phyloP scores from a whole-genome alignment of 2,888 invertebrate genomes.

The Ormia ochracea region DNA sequence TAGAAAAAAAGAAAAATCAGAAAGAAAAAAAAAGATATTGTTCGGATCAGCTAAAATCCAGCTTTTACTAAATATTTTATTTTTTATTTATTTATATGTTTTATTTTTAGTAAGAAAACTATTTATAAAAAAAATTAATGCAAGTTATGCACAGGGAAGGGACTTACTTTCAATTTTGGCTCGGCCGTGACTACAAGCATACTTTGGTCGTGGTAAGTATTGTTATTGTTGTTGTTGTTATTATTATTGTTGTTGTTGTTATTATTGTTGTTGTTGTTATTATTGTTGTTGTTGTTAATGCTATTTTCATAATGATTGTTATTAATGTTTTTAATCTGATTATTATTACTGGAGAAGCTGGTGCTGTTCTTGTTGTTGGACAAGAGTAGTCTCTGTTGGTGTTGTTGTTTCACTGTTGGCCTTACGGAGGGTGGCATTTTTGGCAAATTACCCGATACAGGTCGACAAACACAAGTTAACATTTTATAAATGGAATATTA shows the following conservation, averaged over 20 bases:
- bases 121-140: too few species aligned
- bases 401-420: constrained; percentile 63
- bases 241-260: constrained; percentile 50
- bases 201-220: constrained; percentile 35
- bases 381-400: constrained; percentile 10
- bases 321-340: constrained; percentile 41
- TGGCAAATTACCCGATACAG: constrained; percentile 76
- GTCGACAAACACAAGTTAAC: constrained; percentile 77
- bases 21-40: too few species aligned
- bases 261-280: constrained; percentile 53
- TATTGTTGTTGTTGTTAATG: constrained; percentile 22
- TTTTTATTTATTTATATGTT: too few species aligned
- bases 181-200: constrained; percentile 75
- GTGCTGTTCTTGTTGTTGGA: constrained; percentile 51
- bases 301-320: constrained; percentile 30
- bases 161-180: constrained; percentile 75
- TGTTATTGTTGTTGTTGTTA: constrained; percentile 6
- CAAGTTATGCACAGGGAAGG: not conserved
- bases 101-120: too few species aligned
- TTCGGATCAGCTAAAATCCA: too few species aligned
- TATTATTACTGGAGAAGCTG: constrained; percentile 28
- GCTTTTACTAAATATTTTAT: too few species aligned
- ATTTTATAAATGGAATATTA: constrained; percentile 67
- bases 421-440: constrained; percentile 74
- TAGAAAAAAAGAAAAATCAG: too few species aligned